Conservation (phyloP, 2,113 vertebrate genomes). For the Piprites chloris region DNA sequence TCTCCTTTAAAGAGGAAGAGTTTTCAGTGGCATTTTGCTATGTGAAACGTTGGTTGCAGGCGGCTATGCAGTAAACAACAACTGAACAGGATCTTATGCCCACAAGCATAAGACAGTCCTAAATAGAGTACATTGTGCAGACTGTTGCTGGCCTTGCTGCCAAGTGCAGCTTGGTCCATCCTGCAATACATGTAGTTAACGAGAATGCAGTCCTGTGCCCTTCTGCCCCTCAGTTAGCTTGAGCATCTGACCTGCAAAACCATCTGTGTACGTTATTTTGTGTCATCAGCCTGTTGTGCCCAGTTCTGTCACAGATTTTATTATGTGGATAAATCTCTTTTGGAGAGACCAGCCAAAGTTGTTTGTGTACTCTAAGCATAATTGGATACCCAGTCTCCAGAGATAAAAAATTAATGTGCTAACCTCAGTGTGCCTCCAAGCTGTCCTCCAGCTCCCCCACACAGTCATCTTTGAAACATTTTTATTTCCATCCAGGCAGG, state of each 20-base stretch:
- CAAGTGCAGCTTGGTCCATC: background rate
- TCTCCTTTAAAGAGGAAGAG: background rate
- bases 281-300: background rate
- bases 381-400: slow-evolving; percentile 61
- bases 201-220: background rate
- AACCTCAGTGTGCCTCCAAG: slow-evolving; percentile 63
- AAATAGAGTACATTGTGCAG: background rate
- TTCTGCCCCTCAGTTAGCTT: background rate
- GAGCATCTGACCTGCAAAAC: background rate
- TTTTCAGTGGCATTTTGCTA: background rate
- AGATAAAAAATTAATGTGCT: slow-evolving; percentile 64
- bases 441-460: slow-evolving; percentile 51
- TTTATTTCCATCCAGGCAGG: slow-evolving; percentile 68
- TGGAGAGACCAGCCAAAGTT: slow-evolving; percentile 37
- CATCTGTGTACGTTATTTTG: background rate
- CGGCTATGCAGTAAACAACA: background rate
- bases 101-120: background rate
- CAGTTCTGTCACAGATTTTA: background rate
- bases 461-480: slow-evolving; percentile 60
- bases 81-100: background rate
- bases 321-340: slow-evolving; percentile 37
- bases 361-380: slow-evolving; percentile 55
- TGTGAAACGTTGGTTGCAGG: background rate
- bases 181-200: background rate
- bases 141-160: background rate